Evolutionary conservation across 2,888 invertebrate genomes (phyloP), one percentile per base, ranked within the genome.

Genomic region (Nasonia oneida): DNA sequence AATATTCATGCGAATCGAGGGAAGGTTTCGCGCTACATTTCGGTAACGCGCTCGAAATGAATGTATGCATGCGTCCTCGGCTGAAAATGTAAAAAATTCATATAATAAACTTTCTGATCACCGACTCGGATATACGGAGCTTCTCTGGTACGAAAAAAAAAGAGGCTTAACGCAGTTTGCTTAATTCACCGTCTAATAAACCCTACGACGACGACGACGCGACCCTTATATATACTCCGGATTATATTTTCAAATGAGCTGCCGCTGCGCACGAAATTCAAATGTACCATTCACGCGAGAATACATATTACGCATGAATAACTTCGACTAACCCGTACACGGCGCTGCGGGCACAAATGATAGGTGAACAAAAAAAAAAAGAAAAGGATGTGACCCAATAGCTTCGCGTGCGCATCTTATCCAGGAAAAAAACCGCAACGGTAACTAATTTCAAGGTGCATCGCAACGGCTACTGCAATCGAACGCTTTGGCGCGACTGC

Each of bases 361-460:
- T 73, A 71, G 37, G 18, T 18, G 18, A n/a, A 23, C n/a, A 10
- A 39, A 23, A 73, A 23, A 23, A 39, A n/a, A 39, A 23, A 73
- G 23, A 42, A 42, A 37, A 37, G 29, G n/a, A 47, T 73, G 23
- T 73, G 10, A 42, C 47, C 42, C 47, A 67, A 67, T 67, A n/a
- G 12, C 42, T 73, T 73, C n/a, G 47, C 47, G 71, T 37, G 47
- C 73, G 71, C 18, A 12, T 33, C 39, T 18, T 39, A 37, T 53
- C 23, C 71, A 78, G 47, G 53, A 67, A 57, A 33, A 64, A 57
- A 37, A 67, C 47, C 53, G 75, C 67, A 85, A 85, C 81, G 81
- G 81, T 71, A 85, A 81, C 61, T 85, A 85, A 85, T 85, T 77
- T 81, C 64, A 81, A 77, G 39, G 23, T 33, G 57, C 18, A 37